Base-by-base conservation (phyloP, 1,140 invertebrate species). In the Aphaenogaster rudis region DNA sequence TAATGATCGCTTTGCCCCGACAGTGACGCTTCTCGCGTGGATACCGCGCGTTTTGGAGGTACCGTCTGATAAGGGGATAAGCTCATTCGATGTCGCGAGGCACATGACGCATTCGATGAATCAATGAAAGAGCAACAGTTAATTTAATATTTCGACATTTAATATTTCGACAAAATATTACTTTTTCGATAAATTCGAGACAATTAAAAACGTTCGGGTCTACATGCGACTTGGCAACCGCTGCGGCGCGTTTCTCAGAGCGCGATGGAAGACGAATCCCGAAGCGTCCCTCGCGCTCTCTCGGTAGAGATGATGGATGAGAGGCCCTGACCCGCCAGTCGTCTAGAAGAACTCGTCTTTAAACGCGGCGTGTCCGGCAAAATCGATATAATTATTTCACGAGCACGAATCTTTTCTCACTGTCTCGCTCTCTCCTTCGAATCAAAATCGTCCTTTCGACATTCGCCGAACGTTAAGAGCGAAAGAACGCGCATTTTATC, bases 371-470 rank as follows among this genome's bases (percentile, higher is more conserved):
- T 93, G 92, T 91, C 92, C 93, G 88, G 84, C 92, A 92, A 91
- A 92, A 94, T 93, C 94, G 94, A 95, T 95, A 95, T 95, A 95
- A 95, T 95, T 95, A 95, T 95, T 95, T 94, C 93, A 92, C 93
- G 91, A 71, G 48, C 64, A 80, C n/a, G 67, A 72, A 82, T 82
- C 52, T 15, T 36, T 48, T 66, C 39, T 48, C 21, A 61, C 17
- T 79, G 15, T 63, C 28, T 63, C 28, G 42, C 33, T 57, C 21
- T 77, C 69, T 28, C 39, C 33, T 57, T 69, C 61, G 80, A 88
- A 67, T 85, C 80, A 39, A 45, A 69, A 89, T 89, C 84, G 78
- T 81, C 85, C 76, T 89, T 89, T 79, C 77, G 63, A 90, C 86
- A 86, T 86, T 90, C 86, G 86, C 78, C 90, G 78, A 90, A 80